Evolutionary conservation across 2,797 vertebrate species (phyloP).

Genomic region (Pelodytes ibericus): DNA sequence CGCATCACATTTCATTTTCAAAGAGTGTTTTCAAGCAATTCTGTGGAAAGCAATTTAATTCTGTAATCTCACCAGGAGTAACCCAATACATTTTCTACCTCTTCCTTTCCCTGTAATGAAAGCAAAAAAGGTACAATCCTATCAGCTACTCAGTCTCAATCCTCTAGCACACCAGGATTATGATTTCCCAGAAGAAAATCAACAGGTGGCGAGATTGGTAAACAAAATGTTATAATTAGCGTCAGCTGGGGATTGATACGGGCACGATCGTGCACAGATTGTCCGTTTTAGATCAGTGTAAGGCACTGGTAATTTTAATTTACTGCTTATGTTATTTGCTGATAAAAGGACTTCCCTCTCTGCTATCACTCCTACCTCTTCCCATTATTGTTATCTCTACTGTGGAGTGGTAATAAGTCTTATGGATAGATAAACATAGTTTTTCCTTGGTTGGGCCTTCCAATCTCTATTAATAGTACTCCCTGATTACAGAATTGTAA

Average conservation of each 20-base stretch:
- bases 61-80: constrained; percentile 13
- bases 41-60: constrained; percentile 9
- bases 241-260: neutral
- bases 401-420: too few relatives aligned
- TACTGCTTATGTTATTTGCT: too few relatives aligned
- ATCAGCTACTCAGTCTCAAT: neutral
- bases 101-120: neutral
- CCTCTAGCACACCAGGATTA: constrained; percentile 14
- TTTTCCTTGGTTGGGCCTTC: too few relatives aligned
- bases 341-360: too few relatives aligned
- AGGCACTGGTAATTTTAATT: too few relatives aligned
- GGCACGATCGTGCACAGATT: neutral
- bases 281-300: too few relatives aligned
- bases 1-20: constrained; percentile 8
- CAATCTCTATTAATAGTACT: too few relatives aligned
- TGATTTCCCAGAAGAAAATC: constrained; percentile 13
- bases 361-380: too few relatives aligned
- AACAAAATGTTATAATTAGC: constrained; percentile 30
- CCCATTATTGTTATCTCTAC: too few relatives aligned
- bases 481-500: too few relatives aligned
- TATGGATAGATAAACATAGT: too few relatives aligned
- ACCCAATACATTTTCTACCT: neutral
- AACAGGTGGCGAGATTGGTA: constrained; percentile 33
- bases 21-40: neutral
- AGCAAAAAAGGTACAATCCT: neutral